Conservation (phyloP, 2,888 invertebrate species). For the Pseudanteris insignis region DNA sequence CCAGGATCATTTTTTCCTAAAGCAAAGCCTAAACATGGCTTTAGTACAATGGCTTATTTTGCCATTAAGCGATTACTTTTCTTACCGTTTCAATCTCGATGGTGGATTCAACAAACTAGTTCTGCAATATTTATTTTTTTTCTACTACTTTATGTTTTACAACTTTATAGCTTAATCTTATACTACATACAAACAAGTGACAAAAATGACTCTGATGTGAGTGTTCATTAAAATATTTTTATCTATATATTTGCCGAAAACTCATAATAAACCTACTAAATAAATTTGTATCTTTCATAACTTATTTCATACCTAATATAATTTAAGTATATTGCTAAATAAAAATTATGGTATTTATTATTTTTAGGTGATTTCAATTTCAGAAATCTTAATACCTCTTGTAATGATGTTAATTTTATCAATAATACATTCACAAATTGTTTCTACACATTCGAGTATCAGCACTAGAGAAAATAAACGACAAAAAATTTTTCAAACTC, state of each 20-base stretch:
- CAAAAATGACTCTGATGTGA: conserved; percentile 69
- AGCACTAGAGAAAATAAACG: conserved; percentile 49
- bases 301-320: no score
- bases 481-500: no score
- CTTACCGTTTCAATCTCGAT: conserved; percentile 84
- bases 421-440: conserved; percentile 83
- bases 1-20: conserved; percentile 94
- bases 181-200: conserved; percentile 65
- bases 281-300: no score
- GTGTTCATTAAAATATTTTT: conserved; percentile 48
- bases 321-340: no score
- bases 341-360: no score
- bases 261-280: neutral
- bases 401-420: conserved; percentile 79
- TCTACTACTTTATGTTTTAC: conserved; percentile 80
- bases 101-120: conserved; percentile 93
- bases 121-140: conserved; percentile 78
- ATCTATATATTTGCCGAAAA: no score
- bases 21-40: conserved; percentile 92
- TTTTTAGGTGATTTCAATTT: conserved; percentile 71
- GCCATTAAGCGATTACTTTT: conserved; percentile 84
- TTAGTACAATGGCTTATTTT: conserved; percentile 84
- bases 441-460: conserved; percentile 71
- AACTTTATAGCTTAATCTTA: conserved; percentile 73
- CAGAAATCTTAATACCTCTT: conserved; percentile 78